Percentiles rank a stretch among this genome's conserved stretches.
Evolutionary conservation across 64 coral and sea anemone genomes (phyloP).

Genomic region (Stichodactyla mertensii): DNA sequence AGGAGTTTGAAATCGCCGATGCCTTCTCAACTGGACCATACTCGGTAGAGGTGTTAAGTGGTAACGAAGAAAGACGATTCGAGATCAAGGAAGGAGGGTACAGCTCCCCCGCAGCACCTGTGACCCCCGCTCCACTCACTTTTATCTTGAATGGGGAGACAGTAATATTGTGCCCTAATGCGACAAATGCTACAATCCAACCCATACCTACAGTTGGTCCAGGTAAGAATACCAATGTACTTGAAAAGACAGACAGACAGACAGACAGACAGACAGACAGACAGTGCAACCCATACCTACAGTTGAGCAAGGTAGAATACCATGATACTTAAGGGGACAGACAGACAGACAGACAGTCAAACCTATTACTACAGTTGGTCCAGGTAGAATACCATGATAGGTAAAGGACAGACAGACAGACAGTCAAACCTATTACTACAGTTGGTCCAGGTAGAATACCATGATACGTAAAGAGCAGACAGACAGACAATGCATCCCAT

Average conservation of each 20-base stretch:
- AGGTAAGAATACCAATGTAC: slow-evolving; percentile 27
- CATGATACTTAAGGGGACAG: too few species aligned
- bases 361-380: too few species aligned
- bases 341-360: too few species aligned
- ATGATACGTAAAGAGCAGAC: too few species aligned
- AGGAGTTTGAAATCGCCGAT: slow-evolving; percentile 79
- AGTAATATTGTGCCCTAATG: slow-evolving; percentile 62
- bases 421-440: too few species aligned
- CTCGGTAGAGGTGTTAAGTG: slow-evolving; percentile 63
- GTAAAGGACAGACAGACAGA: too few species aligned
- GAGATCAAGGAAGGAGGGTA: slow-evolving; percentile 54
- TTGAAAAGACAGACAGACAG: neutral
- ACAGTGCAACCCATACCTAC: too few species aligned
- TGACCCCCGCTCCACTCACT: slow-evolving; percentile 33
- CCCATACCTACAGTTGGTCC: slow-evolving; percentile 67
- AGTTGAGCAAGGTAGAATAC: too few species aligned
- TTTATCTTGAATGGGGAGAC: slow-evolving; percentile 70
- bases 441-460: too few species aligned
- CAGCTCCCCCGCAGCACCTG: slow-evolving; percentile 43
- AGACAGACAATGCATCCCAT: too few species aligned
- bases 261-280: too few species aligned
- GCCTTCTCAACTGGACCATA: slow-evolving; percentile 78
- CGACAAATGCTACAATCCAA: slow-evolving; percentile 48
- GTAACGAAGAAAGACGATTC: slow-evolving; percentile 72
- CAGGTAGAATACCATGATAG: too few species aligned